phyloP scores from a whole-genome alignment of 2,797 vertebrate species.

The Centroberyx gerrardi region DNA sequence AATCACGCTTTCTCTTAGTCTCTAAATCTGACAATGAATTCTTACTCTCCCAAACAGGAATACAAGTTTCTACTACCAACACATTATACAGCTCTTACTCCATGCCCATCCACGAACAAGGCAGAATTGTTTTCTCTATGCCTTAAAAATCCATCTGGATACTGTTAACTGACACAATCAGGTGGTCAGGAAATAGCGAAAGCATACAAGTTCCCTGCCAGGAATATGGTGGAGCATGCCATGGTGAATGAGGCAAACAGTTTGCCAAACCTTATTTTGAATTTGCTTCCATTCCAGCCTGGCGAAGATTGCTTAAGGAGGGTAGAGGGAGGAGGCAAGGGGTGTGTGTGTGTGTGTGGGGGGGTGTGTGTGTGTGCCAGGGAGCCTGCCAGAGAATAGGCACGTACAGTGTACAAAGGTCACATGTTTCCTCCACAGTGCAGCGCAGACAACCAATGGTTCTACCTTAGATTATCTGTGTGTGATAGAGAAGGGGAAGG shows the following conservation, averaged over 20 bases:
- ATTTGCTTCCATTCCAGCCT: conserved; percentile 25
- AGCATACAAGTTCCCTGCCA: not conserved
- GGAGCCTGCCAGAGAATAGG: conserved; percentile 41
- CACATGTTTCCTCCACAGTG: conserved; percentile 46
- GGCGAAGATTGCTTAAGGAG: conserved; percentile 42
- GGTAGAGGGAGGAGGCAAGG: conserved; percentile 14
- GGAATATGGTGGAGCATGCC: conserved; percentile 12
- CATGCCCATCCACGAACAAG: too few species aligned
- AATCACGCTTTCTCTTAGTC: too few species aligned
- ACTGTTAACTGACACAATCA: conserved; percentile 26
- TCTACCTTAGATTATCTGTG: conserved; percentile 75
- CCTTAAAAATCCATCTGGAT: not conserved
- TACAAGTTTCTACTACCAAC: not conserved
- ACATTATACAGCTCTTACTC: too few species aligned
- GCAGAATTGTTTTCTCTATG: not conserved
- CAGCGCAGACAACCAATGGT: conserved; percentile 44
- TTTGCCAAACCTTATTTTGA: conserved; percentile 10
- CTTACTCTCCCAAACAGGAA: not conserved
- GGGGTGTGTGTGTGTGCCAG: conserved; percentile 24
- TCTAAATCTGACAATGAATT: not conserved
- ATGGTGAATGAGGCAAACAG: too few species aligned
- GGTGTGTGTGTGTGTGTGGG: conserved; percentile 3
- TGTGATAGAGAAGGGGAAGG: conserved; percentile 37
- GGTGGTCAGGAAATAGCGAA: not conserved
- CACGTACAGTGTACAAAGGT: conserved; percentile 63